Conservation (phyloP, 2,888 invertebrate species). For the Drosophila birchii region DNA sequence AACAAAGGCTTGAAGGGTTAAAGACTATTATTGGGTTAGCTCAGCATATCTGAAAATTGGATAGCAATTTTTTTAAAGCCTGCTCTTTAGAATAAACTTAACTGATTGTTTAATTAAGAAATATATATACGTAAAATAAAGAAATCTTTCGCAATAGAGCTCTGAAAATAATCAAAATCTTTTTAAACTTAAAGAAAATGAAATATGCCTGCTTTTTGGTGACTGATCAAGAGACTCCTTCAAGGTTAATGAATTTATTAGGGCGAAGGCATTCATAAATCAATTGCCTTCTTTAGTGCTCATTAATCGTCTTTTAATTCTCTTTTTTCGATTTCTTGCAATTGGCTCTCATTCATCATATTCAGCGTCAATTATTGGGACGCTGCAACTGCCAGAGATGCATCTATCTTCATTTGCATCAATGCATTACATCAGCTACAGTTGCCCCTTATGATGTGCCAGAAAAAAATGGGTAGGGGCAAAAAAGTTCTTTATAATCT, state of each 20-base stretch:
- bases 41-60: too few species aligned
- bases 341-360: constrained; percentile 75
- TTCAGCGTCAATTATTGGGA: constrained; percentile 56
- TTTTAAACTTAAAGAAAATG: neutral
- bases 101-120: neutral
- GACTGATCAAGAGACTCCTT: neutral
- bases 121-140: neutral
- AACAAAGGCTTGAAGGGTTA: constrained; percentile 4
- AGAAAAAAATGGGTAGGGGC: neutral
- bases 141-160: neutral
- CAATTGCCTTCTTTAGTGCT: neutral
- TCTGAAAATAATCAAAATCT: neutral
- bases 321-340: constrained; percentile 41
- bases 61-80: neutral
- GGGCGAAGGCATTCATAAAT: neutral
- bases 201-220: neutral
- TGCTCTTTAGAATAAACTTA: neutral
- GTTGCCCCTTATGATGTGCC: constrained; percentile 16
- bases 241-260: neutral
- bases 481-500: constrained; percentile 58
- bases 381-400: constrained; percentile 40
- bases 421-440: constrained; percentile 42
- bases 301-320: constrained; percentile 47
- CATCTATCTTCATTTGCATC: constrained; percentile 58
- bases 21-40: constrained; percentile 23